These are phyloP conservation scores for Mesorhabditis spiculigera DNA, from an alignment of 2,888 invertebrate species.

Conservation along the genomic window DNA sequence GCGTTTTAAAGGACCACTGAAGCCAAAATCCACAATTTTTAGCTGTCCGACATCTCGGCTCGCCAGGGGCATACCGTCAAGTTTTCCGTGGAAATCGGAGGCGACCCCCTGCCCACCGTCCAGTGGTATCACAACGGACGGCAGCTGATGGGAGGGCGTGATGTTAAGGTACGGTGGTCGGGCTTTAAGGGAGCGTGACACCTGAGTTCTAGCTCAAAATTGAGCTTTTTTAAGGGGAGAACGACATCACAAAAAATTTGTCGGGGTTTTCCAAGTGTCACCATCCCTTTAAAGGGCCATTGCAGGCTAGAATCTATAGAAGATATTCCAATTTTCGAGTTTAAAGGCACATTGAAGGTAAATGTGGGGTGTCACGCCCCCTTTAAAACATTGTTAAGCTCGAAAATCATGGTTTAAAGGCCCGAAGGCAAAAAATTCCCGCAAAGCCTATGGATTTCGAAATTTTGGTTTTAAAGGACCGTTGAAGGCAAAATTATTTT, in stretches of 20 bases:
- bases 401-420: too few species aligned
- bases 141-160: slow-evolving; percentile 29
- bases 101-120: slow-evolving; percentile 52
- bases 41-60: slow-evolving; percentile 50
- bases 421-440: too few species aligned
- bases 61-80: slow-evolving; percentile 51
- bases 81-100: slow-evolving; percentile 51
- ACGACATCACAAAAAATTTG: too few species aligned
- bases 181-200: neutral
- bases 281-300: too few species aligned
- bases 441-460: too few species aligned
- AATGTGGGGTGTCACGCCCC: too few species aligned
- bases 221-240: neutral
- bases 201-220: neutral
- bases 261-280: too few species aligned
- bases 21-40: slow-evolving; percentile 19
- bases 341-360: neutral
- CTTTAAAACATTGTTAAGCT: too few species aligned
- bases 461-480: too few species aligned
- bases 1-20: slow-evolving; percentile 37
- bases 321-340: neutral
- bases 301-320: too few species aligned
- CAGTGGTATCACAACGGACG: slow-evolving; percentile 55
- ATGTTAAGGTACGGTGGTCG: slow-evolving; percentile 31
- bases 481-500: slow-evolving; percentile 1